Evolutionary conservation across 2,797 vertebrate genomes (phyloP).

Genomic region (Anguilla megastoma): DNA sequence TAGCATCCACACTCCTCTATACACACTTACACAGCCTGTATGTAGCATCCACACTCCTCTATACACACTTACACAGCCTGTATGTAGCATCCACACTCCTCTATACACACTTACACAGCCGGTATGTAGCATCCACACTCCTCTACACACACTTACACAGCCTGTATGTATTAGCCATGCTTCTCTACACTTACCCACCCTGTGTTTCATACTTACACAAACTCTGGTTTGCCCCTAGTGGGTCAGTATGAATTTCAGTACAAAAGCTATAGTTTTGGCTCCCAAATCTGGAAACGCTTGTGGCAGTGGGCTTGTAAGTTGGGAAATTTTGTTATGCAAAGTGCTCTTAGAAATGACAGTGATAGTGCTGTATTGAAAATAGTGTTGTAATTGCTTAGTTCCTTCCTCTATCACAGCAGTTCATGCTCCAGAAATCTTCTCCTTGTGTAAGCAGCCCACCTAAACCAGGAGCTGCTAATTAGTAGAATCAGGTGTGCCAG

Average conservation of each 20-base stretch:
- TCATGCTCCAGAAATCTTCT: background rate
- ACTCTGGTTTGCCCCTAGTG: background rate
- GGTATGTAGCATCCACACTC: too few relatives aligned
- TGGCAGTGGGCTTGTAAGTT: background rate
- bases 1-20: too few relatives aligned
- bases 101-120: too few relatives aligned
- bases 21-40: too few relatives aligned
- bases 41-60: too few relatives aligned
- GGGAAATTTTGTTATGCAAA: background rate
- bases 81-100: too few relatives aligned
- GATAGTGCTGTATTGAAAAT: background rate
- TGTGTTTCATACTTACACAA: background rate
- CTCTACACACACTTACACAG: background rate
- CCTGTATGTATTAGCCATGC: background rate
- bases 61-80: too few relatives aligned
- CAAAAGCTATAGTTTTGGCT: background rate
- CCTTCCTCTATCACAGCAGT: conserved; percentile 42
- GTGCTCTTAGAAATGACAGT: background rate
- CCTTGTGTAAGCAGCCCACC: background rate
- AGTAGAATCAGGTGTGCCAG: too few relatives aligned
- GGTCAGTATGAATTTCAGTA: background rate
- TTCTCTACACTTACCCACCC: background rate
- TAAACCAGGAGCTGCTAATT: too few relatives aligned
- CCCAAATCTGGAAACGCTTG: background rate
- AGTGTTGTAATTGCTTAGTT: conserved; percentile 25